A percentile compares a stretch with the other conserved stretches of the same genome.
These are phyloP conservation scores for Bombus pyrosoma DNA, from an alignment of 1,140 invertebrate species.

Conservation along the genomic window DNA sequence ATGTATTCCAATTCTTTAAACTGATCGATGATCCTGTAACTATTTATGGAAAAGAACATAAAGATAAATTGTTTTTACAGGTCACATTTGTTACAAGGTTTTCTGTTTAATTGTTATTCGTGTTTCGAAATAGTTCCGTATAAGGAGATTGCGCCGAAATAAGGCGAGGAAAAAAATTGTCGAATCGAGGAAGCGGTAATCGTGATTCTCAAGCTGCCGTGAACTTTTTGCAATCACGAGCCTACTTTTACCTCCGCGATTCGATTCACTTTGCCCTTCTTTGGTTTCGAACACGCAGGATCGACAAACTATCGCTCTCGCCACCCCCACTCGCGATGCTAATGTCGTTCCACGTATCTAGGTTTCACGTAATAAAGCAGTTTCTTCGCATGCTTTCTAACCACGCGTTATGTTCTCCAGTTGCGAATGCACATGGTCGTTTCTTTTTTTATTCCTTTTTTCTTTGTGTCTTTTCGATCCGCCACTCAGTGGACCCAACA, in stretches of 20 bases:
- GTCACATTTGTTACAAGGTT: not conserved
- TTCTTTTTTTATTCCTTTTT: not conserved
- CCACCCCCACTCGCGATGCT: constrained; percentile 9
- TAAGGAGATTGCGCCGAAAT: not conserved
- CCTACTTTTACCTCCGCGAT: not conserved
- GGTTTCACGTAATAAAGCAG: constrained; percentile 76
- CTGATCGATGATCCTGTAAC: too few relatives aligned
- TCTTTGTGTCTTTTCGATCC: not conserved
- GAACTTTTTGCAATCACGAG: not conserved
- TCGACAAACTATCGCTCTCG: constrained; percentile 44
- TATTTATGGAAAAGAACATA: not conserved
- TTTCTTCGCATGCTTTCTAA: constrained; percentile 82
- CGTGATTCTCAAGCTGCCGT: not conserved
- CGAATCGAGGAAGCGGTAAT: not conserved
- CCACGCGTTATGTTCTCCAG: constrained; percentile 72
- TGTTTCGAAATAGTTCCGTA: not conserved
- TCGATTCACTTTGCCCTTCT: constrained; percentile 17
- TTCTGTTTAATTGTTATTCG: not conserved
- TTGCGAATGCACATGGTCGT: constrained; percentile 27
- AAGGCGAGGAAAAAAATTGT: not conserved
- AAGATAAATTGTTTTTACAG: not conserved
- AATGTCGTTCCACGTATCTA: constrained; percentile 60
- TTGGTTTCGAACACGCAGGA: constrained; percentile 2
- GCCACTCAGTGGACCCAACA: not conserved
- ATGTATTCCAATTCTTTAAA: too few relatives aligned